Evolutionary conservation across 1,140 invertebrate genomes (phyloP), one percentile per base, ranked within the genome.

Genomic region (Orussus abietinus): DNA sequence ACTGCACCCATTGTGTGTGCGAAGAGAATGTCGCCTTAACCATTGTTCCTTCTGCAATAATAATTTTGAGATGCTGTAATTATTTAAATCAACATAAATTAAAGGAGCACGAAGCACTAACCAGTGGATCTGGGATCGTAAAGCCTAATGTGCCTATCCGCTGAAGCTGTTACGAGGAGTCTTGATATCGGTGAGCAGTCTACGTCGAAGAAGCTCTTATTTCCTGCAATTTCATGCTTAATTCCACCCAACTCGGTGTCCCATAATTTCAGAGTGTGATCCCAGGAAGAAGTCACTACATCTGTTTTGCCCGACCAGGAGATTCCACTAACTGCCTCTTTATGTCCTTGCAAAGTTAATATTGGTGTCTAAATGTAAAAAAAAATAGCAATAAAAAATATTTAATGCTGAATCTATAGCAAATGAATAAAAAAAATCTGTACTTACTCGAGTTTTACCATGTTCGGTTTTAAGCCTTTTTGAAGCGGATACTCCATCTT

Each of bases 201-300:
- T 2, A 92, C 69, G 64, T 87, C 84, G 54, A 98, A 87, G 66
- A 96, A 92, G 17, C 91, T 86, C 72, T 97, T 97, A 49, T 92
- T 90, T 25, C 90, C 91, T 37, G 81, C 77, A 48, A 92, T 77
- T 67, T 93, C 88, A 26, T 81, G 77, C 62, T 88, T 90, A 5
- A 91, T 81, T 9, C 84, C 87, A 41, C 84, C 86, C 19, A 89
- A 66, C 67, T 93, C 84, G 14, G 90, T 75, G 74, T 99, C 95
- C 96, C 96, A 99, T 3, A 96, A 57, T 66, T 89, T 86, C 6
- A 99, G 73, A 1, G 93, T 92, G 59, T 98, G 94, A 76, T 99
- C 96, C 93, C 94, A 96, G 0, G 90, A 88, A 2, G 88, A 88
- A 0, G 92, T 92, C 9, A 90, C 78, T 2, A 97, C 62, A 41